phyloP scores from a whole-genome alignment of 2,888 invertebrate genomes.

The Tuta absoluta region DNA sequence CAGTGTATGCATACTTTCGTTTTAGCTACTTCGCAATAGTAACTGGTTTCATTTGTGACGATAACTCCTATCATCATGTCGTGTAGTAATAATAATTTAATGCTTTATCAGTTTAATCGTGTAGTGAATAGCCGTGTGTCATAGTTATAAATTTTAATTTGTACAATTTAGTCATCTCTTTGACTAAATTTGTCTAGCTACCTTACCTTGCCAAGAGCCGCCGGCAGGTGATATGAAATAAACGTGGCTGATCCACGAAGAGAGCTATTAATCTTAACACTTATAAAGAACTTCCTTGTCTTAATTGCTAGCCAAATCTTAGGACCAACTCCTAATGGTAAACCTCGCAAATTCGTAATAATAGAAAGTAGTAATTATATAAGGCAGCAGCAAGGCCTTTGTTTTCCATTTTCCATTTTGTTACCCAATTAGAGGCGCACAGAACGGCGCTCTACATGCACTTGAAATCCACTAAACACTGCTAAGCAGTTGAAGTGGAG shows the following conservation, averaged over 20 bases:
- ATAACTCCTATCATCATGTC: neutral
- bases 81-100: neutral
- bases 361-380: neutral
- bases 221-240: neutral
- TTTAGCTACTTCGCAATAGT: neutral
- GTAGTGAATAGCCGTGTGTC: neutral
- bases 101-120: neutral
- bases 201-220: neutral
- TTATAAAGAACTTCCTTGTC: neutral
- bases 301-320: neutral
- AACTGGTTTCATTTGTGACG: neutral
- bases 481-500: neutral
- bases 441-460: neutral
- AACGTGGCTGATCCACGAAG: neutral
- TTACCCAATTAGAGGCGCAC: neutral
- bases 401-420: neutral
- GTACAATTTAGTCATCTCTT: neutral
- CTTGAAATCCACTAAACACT: constrained; percentile 8
- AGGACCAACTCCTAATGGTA: neutral
- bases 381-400: neutral
- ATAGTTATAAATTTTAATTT: neutral
- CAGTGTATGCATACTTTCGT: neutral
- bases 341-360: neutral
- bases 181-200: too few relatives aligned
- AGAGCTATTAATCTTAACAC: neutral